Percentiles rank a stretch among this genome's conserved stretches.
phyloP scores from a whole-genome alignment of 2,888 invertebrate species.

The Opisthograptis luteolata region DNA sequence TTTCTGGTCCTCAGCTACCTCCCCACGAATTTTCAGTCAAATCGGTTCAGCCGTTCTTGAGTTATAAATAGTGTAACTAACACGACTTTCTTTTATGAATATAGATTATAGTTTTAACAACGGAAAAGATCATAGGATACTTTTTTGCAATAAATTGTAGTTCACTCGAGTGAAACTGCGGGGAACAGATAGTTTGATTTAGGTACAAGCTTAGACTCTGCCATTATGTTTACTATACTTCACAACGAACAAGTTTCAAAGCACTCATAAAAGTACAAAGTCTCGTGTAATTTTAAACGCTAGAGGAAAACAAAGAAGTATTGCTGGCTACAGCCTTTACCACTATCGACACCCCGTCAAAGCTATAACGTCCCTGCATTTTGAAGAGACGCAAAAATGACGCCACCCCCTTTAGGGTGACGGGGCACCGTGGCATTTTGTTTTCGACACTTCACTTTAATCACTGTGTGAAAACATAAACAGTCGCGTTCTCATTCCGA shows the following conservation, averaged over 20 bases:
- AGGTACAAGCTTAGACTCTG: too few species aligned
- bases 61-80: too few species aligned
- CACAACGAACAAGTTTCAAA: constrained; percentile 10
- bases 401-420: constrained; percentile 38
- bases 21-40: too few species aligned
- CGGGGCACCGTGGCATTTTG: constrained; percentile 65
- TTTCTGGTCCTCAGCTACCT: too few species aligned
- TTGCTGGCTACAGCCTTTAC: constrained; percentile 62
- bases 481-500: constrained; percentile 75
- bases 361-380: constrained; percentile 59
- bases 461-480: constrained; percentile 78
- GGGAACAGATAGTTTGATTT: too few species aligned
- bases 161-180: too few species aligned
- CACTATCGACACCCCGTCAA: constrained; percentile 68
- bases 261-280: constrained; percentile 20
- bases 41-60: too few species aligned
- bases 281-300: constrained; percentile 36
- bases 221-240: constrained; percentile 2
- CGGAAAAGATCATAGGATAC: too few species aligned
- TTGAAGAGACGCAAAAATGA: constrained; percentile 50
- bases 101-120: too few species aligned
- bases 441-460: constrained; percentile 84
- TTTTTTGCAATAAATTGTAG: too few species aligned
- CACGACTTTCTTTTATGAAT: too few species aligned
- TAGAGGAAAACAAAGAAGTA: constrained; percentile 58